Evolutionary conservation across 1,140 invertebrate species (phyloP).

Genomic region (Trachelipus rathkii): DNA sequence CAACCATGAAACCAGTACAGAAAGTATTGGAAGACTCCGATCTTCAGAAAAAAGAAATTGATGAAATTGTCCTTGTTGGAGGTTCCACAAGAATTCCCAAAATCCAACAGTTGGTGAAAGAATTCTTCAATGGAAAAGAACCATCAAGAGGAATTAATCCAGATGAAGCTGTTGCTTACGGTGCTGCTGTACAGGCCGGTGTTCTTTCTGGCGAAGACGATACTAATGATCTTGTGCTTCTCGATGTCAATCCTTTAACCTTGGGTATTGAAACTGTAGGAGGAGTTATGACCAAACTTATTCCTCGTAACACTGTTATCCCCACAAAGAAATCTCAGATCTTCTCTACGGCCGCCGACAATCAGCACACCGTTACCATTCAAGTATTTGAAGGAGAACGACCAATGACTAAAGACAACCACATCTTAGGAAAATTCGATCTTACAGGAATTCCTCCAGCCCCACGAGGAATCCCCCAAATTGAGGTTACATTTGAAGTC

Average conservation of each 20-base stretch:
- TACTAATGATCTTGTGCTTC: conserved; percentile 90
- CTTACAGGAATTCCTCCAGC: conserved; percentile 96
- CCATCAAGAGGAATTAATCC: conserved; percentile 97
- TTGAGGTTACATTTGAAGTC: conserved; percentile 87
- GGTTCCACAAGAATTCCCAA: conserved; percentile 99
- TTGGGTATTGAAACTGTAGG: conserved; percentile 99
- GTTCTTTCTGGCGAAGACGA: conserved; percentile 78
- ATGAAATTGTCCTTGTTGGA: conserved; percentile 98
- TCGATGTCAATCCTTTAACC: conserved; percentile 97
- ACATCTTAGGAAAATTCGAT: conserved; percentile 95
- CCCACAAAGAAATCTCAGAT: conserved; percentile 99
- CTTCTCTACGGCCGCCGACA: conserved; percentile 97
- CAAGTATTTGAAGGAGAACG: conserved; percentile 96
- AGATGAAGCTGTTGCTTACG: conserved; percentile 96
- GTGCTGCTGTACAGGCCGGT: conserved; percentile 85
- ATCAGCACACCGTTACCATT: conserved; percentile 98
- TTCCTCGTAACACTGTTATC: conserved; percentile 86
- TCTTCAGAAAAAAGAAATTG: conserved; percentile 96
- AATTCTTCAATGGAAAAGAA: conserved; percentile 97
- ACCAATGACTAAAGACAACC: conserved; percentile 99
- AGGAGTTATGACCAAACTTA: conserved; percentile 98
- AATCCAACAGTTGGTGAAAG: conserved; percentile 96
- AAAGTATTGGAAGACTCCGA: conserved; percentile 97
- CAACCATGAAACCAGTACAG: conserved; percentile 97
- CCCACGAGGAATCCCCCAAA: conserved; percentile 95